Conservation (phyloP, 2,797 vertebrate species). For the Halcyon smyrnensis region DNA sequence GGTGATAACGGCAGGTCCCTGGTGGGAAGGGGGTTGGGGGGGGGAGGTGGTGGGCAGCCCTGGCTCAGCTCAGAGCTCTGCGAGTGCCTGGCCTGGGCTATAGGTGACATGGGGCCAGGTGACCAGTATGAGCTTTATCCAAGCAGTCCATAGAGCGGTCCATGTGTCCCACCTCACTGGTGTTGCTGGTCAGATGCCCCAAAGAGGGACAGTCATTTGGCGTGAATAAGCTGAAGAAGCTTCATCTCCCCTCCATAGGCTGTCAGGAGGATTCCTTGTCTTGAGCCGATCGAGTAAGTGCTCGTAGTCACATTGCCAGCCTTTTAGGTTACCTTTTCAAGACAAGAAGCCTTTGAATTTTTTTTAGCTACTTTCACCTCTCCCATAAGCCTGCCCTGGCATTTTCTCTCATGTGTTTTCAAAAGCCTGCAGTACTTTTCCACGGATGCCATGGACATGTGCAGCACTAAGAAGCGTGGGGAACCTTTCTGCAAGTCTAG, state of each 20-base stretch:
- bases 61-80: neutral
- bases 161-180: neutral
- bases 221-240: neutral
- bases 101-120: fast-evolving
- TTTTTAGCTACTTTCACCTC: neutral
- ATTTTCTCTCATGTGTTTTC: neutral
- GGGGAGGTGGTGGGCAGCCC: neutral
- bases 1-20: neutral
- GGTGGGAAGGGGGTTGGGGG: fast-evolving
- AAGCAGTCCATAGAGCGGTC: fast-evolving
- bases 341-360: neutral
- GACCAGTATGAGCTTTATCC: fast-evolving
- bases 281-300: neutral
- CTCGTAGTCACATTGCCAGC: fast-evolving
- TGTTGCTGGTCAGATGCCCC: neutral
- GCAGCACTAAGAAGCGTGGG: neutral
- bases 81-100: fast-evolving
- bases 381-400: neutral
- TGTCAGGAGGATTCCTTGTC: neutral
- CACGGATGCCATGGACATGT: fast-evolving
- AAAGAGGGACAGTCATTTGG: fast-evolving
- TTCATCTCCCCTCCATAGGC: neutral
- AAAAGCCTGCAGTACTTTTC: neutral
- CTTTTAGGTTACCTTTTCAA: neutral
- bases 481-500: neutral